Evolutionary conservation across 2,888 invertebrate species (phyloP), one percentile per base, ranked within the genome.

Genomic region (Chalcosyrphus nemorum): DNA sequence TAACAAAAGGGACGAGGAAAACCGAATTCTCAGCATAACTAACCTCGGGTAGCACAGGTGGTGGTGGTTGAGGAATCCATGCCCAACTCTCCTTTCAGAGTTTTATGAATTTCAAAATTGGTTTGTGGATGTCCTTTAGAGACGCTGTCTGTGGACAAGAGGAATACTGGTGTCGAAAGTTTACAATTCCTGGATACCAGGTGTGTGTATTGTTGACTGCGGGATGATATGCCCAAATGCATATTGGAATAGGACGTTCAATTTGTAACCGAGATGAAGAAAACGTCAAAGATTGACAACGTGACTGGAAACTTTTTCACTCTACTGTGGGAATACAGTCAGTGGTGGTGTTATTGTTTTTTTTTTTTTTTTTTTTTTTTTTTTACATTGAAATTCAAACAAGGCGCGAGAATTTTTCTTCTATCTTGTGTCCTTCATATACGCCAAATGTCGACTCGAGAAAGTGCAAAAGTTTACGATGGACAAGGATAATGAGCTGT

Each of bases 81-180:
- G 1, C 6, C 38, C 6, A 5, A 13, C 45, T 47, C 63, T 47
- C 63, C 50, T 59, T n/a, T 68, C 47, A 50, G 19, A 76, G 27
- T 81, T 71, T 81, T 81, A 76, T 76, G 76, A 76, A 72, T 66
- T 77, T 66, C 61, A 77, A 82, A 82, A 82, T 82, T 82, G 71
- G 59, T 77, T 77, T 72, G 59, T 52, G 52, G 41, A 2, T 71
- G 17, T 27, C 70, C 63, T 43, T 11, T 27, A 54, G 57, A 65
- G 19, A n/a, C n/a, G n/a, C n/a, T n/a, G n/a, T n/a, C n/a, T 35
- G 24, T 32, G 47, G 7, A 61, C 52, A 50, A 17, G 15, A 9
- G n/a, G 5, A 9, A 13, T 43, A n/a, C 21, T 52, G 19, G 21
- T 63, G 50, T 50, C 9, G 56, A 66, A 80, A 80, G 57, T 57